Percentiles rank a stretch among this genome's conserved stretches.
These are phyloP conservation scores for Uropsilus gracilis DNA, from an alignment of 2,113 vertebrate species.

Conservation along the genomic window DNA sequence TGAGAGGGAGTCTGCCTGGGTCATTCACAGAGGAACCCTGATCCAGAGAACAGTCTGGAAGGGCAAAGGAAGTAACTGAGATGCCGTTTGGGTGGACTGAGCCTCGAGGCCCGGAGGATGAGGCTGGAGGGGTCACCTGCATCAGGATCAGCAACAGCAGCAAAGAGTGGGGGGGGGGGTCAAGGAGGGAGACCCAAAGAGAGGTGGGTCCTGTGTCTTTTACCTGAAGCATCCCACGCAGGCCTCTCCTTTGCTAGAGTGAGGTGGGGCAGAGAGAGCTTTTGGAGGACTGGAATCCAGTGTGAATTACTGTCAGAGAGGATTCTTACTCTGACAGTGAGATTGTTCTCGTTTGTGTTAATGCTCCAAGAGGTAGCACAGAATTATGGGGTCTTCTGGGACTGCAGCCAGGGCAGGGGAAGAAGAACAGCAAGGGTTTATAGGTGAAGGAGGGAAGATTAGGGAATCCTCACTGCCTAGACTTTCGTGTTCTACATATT, in stretches of 20 bases:
- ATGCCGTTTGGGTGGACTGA: too few species aligned
- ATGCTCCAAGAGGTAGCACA: background rate
- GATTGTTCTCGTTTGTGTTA: background rate
- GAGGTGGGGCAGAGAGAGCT: background rate
- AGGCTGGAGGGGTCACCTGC: background rate
- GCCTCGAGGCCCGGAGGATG: background rate
- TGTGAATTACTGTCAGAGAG: background rate
- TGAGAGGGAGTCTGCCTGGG: background rate
- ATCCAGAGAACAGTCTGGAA: too few species aligned
- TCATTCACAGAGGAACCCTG: background rate
- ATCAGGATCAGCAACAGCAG: background rate
- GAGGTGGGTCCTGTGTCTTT: too few species aligned
- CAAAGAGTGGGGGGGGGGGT: background rate
- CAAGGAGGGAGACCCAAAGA: too few species aligned
- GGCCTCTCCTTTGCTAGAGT: too few species aligned
- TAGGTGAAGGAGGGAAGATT: background rate
- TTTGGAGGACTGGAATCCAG: background rate
- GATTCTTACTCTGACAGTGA: background rate
- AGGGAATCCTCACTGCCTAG: rapidly evolving
- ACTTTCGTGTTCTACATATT: rapidly evolving
- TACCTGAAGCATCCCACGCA: background rate
- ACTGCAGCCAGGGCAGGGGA: background rate
- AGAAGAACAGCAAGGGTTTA: background rate
- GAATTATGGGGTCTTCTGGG: background rate
- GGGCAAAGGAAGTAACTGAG: background rate